phyloP scores from a whole-genome alignment of 2,113 vertebrate species.

The Osmerus eperlanus region DNA sequence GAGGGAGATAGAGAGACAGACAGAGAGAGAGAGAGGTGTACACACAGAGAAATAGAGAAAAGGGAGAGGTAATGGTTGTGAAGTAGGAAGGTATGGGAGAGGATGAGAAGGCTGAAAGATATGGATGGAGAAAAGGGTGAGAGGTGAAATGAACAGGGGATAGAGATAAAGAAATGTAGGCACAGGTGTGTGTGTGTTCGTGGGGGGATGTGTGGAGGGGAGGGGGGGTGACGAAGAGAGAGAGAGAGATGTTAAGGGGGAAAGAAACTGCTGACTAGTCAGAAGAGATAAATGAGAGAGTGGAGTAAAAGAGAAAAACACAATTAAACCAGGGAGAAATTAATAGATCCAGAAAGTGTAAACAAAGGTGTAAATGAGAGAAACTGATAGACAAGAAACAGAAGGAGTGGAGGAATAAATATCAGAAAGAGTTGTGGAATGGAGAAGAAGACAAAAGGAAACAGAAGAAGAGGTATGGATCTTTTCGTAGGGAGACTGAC shows the following conservation, averaged over 20 bases:
- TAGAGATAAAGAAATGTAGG: neutral
- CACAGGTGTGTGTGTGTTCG: neutral
- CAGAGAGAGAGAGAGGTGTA: neutral
- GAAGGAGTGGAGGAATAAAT: neutral
- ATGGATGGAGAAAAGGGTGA: neutral
- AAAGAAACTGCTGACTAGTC: neutral
- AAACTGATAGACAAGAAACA: neutral
- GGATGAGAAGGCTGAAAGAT: neutral
- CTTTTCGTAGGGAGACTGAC: neutral
- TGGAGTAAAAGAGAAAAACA: neutral
- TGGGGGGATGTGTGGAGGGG: neutral
- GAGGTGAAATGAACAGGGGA: neutral
- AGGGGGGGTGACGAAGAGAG: neutral
- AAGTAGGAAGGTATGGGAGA: neutral
- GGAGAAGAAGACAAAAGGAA: neutral
- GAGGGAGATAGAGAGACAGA: neutral
- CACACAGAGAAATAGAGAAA: neutral
- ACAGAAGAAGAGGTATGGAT: neutral
- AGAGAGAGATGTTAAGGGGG: conserved; percentile 1
- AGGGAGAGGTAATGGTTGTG: no score
- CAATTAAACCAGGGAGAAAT: neutral
- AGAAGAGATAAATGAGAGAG: neutral
- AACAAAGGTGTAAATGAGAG: no score
- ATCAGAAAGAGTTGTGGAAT: neutral
- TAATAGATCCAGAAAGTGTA: neutral